These are phyloP conservation scores for Drosophila navojoa DNA, from an alignment of 1,140 invertebrate species.

Conservation along the genomic window DNA sequence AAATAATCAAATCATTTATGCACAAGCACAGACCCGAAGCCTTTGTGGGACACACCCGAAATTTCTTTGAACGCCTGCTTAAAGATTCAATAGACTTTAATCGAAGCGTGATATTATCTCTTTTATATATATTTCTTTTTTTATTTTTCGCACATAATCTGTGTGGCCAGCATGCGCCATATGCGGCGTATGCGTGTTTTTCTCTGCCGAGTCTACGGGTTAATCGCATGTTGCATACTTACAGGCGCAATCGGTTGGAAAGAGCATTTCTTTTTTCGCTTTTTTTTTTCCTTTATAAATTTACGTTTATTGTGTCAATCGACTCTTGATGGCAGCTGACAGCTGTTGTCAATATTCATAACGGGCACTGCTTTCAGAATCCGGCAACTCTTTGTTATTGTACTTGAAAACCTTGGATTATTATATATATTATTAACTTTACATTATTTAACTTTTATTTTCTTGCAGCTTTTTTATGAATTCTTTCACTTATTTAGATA, in stretches of 20 bases:
- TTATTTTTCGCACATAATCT: not conserved
- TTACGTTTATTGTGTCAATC: slow-evolving; percentile 18
- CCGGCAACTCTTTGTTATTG: not conserved
- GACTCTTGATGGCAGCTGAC: slow-evolving; percentile 9
- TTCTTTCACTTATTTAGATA: slow-evolving; percentile 2
- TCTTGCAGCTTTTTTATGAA: not conserved
- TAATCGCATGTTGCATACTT: slow-evolving; percentile 67
- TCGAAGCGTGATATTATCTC: slow-evolving; percentile 2
- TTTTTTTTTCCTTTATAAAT: slow-evolving; percentile 11
- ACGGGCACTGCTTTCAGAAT: not conserved
- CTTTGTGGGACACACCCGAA: not conserved
- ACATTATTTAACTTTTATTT: not conserved
- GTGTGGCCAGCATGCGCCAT: slow-evolving; percentile 4
- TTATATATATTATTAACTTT: not conserved
- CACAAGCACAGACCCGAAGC: not conserved
- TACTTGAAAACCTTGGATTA: slow-evolving; percentile 11
- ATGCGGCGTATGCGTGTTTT: slow-evolving; percentile 29
- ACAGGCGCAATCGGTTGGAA: slow-evolving; percentile 49
- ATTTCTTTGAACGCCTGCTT: too few relatives aligned
- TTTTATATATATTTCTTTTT: too few relatives aligned
- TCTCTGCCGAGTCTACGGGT: slow-evolving; percentile 21
- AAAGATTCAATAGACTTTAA: too few relatives aligned
- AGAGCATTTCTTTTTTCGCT: slow-evolving; percentile 20
- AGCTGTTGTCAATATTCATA: slow-evolving; percentile 19
- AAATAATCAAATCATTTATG: not conserved